A percentile compares a stretch with the other conserved stretches of the same genome.
These are phyloP conservation scores for Antigone vipio DNA, from an alignment of 2,113 vertebrate genomes.

Conservation along the genomic window DNA sequence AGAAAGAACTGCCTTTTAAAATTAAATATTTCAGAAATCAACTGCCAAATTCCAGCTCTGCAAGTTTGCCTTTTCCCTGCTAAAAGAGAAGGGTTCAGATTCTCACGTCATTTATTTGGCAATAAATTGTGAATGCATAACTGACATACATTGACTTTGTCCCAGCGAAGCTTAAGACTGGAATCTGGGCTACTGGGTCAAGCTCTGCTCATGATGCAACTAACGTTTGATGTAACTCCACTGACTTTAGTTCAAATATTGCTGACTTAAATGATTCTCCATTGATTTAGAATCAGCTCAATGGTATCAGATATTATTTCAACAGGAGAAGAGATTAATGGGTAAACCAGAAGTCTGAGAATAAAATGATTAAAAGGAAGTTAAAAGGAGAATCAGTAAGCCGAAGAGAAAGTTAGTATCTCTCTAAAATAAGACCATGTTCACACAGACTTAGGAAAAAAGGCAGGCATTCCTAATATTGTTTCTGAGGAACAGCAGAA, in stretches of 20 bases:
- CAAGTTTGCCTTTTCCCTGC: not conserved
- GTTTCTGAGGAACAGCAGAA: not conserved
- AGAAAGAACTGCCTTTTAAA: not conserved
- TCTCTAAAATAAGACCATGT: not conserved
- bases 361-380: not conserved
- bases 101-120: not conserved
- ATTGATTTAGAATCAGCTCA: not conserved
- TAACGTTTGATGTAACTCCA: not conserved
- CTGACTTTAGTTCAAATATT: slow-evolving; percentile 27
- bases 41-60: slow-evolving; percentile 16
- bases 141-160: not conserved
- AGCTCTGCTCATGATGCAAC: not conserved
- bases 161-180: not conserved
- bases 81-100: not conserved
- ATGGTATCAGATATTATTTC: not conserved
- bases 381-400: not conserved
- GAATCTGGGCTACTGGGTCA: not conserved
- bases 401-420: not conserved
- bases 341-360: not conserved
- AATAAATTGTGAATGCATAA: not conserved
- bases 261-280: not conserved
- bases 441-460: not conserved
- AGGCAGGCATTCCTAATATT: not conserved
- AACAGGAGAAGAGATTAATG: not conserved
- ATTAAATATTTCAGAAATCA: slow-evolving; percentile 23